These are phyloP conservation scores for Dioctria linearis DNA, from an alignment of 2,888 invertebrate species.

Conservation along the genomic window DNA sequence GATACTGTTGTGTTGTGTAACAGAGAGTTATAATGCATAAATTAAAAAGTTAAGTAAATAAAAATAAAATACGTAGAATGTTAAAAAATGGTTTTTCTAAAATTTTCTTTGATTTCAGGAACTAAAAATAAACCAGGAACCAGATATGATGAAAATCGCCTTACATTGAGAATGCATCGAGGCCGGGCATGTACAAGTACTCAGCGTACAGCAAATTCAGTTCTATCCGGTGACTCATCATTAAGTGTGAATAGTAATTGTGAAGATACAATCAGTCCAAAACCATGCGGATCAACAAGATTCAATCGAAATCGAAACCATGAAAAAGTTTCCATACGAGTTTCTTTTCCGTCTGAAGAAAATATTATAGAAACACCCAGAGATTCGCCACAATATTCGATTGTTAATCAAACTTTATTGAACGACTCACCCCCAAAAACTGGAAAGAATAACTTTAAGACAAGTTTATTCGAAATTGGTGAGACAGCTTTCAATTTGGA, in stretches of 20 bases:
- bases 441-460: constrained; percentile 66
- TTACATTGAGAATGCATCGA: constrained; percentile 91
- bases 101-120: constrained; percentile 73
- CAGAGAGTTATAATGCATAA: constrained; percentile 29
- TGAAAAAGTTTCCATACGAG: constrained; percentile 87
- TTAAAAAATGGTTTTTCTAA: not conserved
- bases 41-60: constrained; percentile 64
- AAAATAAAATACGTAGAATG: not conserved
- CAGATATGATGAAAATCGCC: constrained; percentile 87
- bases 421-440: constrained; percentile 58
- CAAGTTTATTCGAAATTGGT: constrained; percentile 68
- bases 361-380: constrained; percentile 71
- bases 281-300: constrained; percentile 72
- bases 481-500: constrained; percentile 68
- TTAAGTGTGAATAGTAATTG: constrained; percentile 75
- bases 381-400: constrained; percentile 65
- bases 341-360: constrained; percentile 86
- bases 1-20: constrained; percentile 54
- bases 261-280: constrained; percentile 67
- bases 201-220: constrained; percentile 73
- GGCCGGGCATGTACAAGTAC: constrained; percentile 78
- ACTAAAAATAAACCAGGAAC: constrained; percentile 76
- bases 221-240: constrained; percentile 76
- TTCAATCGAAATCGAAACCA: constrained; percentile 72
- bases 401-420: constrained; percentile 60